phyloP scores from a whole-genome alignment of 2,797 vertebrate species.

The Tamandua tetradactyla region DNA sequence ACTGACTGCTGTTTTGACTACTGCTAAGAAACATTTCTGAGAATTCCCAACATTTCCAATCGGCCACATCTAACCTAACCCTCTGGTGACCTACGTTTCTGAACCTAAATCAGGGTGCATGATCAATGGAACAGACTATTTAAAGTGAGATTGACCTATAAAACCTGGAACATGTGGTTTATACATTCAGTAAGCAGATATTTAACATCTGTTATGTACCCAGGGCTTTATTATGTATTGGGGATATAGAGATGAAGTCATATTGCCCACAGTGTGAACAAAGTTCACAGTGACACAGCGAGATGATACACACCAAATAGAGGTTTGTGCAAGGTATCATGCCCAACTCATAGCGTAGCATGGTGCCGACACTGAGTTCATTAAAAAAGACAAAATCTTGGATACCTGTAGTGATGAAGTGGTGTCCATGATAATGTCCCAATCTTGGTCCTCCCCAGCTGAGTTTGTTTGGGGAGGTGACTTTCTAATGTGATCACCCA shows the following conservation, averaged over 20 bases:
- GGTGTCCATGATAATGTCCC: neutral
- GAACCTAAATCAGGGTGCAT: neutral
- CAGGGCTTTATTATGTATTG: neutral
- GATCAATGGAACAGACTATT: neutral
- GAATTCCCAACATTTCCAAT: neutral
- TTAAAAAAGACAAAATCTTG: neutral
- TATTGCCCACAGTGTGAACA: neutral
- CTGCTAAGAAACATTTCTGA: neutral
- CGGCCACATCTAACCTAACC: neutral
- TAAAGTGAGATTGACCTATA: neutral
- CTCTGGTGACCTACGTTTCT: neutral
- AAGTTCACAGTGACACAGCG: neutral
- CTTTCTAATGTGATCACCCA: neutral
- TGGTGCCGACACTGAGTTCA: neutral
- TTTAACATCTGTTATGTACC: neutral
- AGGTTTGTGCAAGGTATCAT: neutral
- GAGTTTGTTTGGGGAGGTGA: neutral
- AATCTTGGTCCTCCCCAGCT: neutral
- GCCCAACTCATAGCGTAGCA: neutral
- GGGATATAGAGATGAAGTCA: neutral
- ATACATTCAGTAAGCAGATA: neutral
- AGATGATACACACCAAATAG: neutral
- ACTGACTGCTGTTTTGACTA: neutral
- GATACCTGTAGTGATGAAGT: neutral
- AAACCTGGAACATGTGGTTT: neutral